Conservation (phyloP, 2,888 invertebrate genomes). For the Coelopa pilipes region DNA sequence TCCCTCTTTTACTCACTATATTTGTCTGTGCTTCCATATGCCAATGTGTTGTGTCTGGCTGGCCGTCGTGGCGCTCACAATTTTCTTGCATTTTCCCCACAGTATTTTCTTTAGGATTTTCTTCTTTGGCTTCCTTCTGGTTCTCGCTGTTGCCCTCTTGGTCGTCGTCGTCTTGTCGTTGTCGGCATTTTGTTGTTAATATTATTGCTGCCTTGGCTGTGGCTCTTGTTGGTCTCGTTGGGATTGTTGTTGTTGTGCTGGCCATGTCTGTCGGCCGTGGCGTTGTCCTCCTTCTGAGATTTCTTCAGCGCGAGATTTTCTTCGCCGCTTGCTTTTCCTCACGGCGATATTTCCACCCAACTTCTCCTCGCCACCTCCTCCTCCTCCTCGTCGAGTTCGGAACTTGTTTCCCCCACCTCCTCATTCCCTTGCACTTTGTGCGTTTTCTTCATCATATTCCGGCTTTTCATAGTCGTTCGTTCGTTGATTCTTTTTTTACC, state of each 20-base stretch:
- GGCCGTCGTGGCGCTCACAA: conserved; percentile 31
- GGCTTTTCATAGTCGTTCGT: background rate
- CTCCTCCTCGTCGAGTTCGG: too few relatives aligned
- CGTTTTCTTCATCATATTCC: conserved; percentile 8
- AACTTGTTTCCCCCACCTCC: conserved; percentile 14
- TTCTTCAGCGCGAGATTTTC: background rate
- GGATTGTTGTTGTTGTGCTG: background rate
- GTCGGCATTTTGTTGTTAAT: conserved; percentile 22
- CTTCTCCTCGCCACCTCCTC: background rate
- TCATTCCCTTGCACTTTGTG: background rate
- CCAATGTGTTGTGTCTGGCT: conserved; percentile 21
- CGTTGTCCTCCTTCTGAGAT: too few relatives aligned
- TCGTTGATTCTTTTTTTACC: background rate
- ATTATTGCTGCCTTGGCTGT: conserved; percentile 10
- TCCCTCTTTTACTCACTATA: conserved; percentile 17
- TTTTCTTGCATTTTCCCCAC: conserved; percentile 15
- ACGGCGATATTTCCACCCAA: background rate
- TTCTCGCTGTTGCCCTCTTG: conserved; percentile 2
- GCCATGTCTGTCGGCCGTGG: too few relatives aligned
- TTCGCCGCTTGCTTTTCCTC: background rate
- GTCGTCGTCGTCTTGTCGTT: background rate
- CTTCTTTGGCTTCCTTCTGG: too few relatives aligned
- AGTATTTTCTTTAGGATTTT: too few relatives aligned
- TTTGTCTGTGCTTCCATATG: conserved; percentile 5
- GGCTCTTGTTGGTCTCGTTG: background rate